phyloP scores from a whole-genome alignment of 2,113 vertebrate species.

The Calcarius ornatus region DNA sequence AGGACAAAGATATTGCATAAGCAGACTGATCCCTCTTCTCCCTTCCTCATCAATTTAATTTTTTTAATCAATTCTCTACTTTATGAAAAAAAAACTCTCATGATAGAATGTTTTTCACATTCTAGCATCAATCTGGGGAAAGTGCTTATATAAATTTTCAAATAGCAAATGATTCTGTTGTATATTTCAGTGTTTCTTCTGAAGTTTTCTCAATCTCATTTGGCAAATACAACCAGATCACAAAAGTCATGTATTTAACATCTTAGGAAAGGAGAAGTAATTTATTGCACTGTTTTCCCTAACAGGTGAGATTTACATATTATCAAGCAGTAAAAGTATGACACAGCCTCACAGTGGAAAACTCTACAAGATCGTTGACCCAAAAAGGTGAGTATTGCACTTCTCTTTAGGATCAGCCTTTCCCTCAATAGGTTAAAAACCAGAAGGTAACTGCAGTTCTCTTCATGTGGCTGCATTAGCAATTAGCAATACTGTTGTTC shows the following conservation, averaged over 20 bases:
- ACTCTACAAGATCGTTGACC: constrained; percentile 95
- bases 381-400: constrained; percentile 85
- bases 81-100: not conserved
- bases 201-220: not conserved
- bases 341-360: constrained; percentile 91
- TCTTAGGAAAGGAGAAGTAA: not conserved
- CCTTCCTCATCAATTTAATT: not conserved
- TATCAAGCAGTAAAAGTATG: constrained; percentile 95
- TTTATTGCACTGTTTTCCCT: constrained; percentile 13
- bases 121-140: not conserved
- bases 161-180: not conserved
- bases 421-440: not conserved
- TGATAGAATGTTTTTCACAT: not conserved
- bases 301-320: constrained; percentile 93
- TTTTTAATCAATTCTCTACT: not conserved
- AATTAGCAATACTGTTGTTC: not conserved
- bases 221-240: not conserved
- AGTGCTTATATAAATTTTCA: not conserved
- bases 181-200: not conserved
- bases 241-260: not conserved
- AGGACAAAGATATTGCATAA: not conserved
- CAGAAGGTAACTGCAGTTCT: not conserved
- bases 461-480: not conserved
- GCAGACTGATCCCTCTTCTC: not conserved
- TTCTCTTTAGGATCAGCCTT: not conserved